Evolutionary conservation across 2,113 vertebrate genomes (phyloP).

Genomic region (Menidia beryllina): DNA sequence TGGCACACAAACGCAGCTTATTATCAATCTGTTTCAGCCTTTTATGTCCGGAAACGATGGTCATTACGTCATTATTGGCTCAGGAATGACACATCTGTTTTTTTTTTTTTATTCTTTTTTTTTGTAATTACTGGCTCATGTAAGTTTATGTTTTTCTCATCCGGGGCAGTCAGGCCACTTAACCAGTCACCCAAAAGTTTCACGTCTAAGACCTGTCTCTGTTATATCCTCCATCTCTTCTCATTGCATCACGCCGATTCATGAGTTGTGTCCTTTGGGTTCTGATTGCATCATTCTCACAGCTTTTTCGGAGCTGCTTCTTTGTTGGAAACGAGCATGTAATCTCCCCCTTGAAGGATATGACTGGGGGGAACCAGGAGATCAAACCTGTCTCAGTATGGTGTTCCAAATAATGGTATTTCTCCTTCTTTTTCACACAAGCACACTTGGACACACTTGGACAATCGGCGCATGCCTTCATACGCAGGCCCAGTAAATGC

Average conservation of each 20-base stretch:
- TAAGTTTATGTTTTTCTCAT: neutral
- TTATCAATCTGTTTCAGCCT: neutral
- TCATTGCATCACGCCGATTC: slow-evolving; percentile 17
- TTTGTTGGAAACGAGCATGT: slow-evolving; percentile 12
- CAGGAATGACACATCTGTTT: slow-evolving; percentile 23
- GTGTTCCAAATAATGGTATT: neutral
- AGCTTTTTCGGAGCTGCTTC: slow-evolving; percentile 2
- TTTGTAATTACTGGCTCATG: neutral
- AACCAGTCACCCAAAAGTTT: slow-evolving; percentile 43
- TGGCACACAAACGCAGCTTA: neutral
- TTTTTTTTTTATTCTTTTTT: slow-evolving; percentile 6
- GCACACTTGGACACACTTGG: slow-evolving; percentile 4
- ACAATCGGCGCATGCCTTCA: slow-evolving; percentile 52
- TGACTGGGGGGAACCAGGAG: neutral
- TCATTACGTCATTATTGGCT: slow-evolving; percentile 31
- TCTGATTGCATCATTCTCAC: slow-evolving; percentile 22
- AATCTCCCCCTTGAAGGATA: neutral
- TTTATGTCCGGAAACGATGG: neutral
- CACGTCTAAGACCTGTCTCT: slow-evolving; percentile 9
- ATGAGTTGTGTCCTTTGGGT: neutral
- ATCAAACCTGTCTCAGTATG: neutral
- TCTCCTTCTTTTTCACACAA: neutral
- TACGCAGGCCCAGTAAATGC: slow-evolving; percentile 34
- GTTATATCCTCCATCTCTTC: neutral
- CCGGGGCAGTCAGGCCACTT: slow-evolving; percentile 24